A percentile compares a stretch with the other conserved stretches of the same genome.
phyloP scores from a whole-genome alignment of 2,113 vertebrate genomes.

The Rhinolophus sinicus region DNA sequence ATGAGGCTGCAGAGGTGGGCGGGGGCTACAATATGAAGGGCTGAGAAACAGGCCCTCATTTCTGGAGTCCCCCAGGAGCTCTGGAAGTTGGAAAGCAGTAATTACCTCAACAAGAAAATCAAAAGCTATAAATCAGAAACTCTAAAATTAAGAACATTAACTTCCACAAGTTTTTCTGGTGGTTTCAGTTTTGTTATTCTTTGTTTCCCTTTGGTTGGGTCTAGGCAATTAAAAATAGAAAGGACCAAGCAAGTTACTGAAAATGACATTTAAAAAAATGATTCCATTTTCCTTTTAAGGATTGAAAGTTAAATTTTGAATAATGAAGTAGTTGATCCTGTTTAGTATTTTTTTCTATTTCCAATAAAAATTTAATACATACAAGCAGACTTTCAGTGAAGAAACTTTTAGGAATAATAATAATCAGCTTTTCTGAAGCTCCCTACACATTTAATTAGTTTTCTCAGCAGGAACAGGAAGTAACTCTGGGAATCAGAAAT shows the following conservation, averaged over 20 bases:
- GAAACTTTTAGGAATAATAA: background rate
- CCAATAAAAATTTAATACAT: background rate
- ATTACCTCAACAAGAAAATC: background rate
- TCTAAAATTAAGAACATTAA: background rate
- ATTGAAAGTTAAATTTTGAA: background rate
- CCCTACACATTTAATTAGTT: background rate
- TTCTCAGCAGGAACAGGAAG: background rate
- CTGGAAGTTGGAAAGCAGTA: background rate
- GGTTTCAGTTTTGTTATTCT: background rate
- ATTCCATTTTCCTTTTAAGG: constrained; percentile 26
- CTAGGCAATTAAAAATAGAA: background rate
- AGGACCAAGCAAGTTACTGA: background rate
- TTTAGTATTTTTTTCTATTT: constrained; percentile 8
- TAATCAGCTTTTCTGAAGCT: constrained; percentile 11
- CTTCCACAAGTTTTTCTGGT: constrained; percentile 1
- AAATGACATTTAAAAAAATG: background rate
- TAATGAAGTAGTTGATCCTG: background rate
- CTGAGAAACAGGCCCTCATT: background rate
- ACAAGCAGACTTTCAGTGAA: constrained; percentile 16
- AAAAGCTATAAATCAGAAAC: constrained; percentile 24
- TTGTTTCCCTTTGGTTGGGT: background rate
- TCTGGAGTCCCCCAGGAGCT: background rate
- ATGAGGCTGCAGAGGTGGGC: background rate
- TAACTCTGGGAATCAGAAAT: background rate
- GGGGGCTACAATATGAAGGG: background rate